These are phyloP conservation scores for Oscheius onirici DNA, from an alignment of 2,888 invertebrate genomes.

Conservation along the genomic window DNA sequence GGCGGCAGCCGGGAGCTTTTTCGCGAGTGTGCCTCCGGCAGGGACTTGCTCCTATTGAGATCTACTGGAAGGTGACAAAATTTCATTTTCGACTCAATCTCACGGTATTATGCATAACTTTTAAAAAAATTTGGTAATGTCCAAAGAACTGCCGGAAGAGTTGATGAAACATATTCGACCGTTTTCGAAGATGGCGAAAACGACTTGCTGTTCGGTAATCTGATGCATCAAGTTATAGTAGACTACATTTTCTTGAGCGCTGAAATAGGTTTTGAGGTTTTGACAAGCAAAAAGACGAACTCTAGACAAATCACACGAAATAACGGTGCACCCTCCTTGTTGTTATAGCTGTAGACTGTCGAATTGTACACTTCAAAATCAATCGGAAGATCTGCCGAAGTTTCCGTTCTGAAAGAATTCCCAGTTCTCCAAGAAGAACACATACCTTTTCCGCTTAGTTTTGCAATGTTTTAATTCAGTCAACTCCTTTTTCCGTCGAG, in stretches of 20 bases:
- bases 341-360: slow-evolving; percentile 2
- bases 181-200: slow-evolving; percentile 15
- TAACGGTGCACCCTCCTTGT: background rate
- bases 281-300: background rate
- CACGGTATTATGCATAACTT: background rate
- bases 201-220: background rate
- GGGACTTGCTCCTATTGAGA: background rate
- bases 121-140: background rate
- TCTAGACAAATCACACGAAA: slow-evolving; percentile 14
- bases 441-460: background rate
- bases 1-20: slow-evolving; percentile 27
- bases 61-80: background rate
- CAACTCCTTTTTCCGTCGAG: background rate
- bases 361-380: slow-evolving; percentile 28
- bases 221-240: background rate
- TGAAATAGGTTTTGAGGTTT: background rate
- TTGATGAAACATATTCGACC: slow-evolving; percentile 13
- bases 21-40: slow-evolving; percentile 10
- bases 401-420: background rate
- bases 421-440: background rate
- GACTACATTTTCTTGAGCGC: background rate
- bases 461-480: background rate
- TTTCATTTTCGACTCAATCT: background rate
- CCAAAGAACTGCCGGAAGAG: slow-evolving; percentile 12
- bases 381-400: background rate